Evolutionary conservation across 2,113 vertebrate genomes (phyloP).

Genomic region (Phodopus roborovskii): DNA sequence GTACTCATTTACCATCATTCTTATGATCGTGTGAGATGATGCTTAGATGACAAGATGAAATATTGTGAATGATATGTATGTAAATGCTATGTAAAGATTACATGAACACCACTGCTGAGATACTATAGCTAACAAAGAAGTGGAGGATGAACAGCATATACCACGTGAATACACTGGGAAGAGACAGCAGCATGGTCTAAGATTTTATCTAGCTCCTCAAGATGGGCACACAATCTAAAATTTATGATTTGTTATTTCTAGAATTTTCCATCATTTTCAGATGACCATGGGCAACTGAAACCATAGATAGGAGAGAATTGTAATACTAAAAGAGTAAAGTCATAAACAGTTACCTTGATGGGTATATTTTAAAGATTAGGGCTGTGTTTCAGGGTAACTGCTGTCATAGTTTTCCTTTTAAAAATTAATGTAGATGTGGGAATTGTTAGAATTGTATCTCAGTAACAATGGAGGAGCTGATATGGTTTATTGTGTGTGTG

Average conservation of each 20-base stretch:
- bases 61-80: too few relatives aligned
- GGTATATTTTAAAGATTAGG: neutral
- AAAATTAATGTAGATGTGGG: neutral
- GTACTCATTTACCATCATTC: neutral
- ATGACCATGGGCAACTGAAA: neutral
- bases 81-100: neutral
- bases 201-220: neutral
- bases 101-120: neutral
- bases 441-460: neutral
- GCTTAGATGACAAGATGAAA: neutral
- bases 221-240: neutral
- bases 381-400: neutral
- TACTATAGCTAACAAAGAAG: neutral
- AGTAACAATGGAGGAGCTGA: constrained; percentile 5
- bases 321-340: neutral
- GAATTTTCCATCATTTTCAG: neutral
- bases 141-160: neutral
- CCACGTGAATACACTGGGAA: neutral
- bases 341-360: neutral
- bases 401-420: neutral
- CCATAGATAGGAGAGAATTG: neutral
- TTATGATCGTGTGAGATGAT: neutral
- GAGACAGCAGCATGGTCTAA: neutral
- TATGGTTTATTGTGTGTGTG: neutral
- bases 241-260: neutral